Conservation (phyloP, 2,888 invertebrate genomes). For the Acrobasis repandana region DNA sequence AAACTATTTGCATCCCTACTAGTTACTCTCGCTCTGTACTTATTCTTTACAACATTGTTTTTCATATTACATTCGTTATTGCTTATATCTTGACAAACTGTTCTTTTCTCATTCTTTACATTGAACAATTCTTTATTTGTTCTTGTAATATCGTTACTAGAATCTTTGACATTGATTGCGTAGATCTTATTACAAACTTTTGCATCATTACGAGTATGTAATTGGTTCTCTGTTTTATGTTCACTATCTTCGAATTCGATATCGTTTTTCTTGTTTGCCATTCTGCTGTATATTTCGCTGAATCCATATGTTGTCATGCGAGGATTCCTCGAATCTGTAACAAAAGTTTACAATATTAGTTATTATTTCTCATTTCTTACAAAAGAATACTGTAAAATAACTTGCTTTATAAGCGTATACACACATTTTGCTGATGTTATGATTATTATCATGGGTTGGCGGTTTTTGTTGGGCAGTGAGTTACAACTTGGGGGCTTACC, state of each 20-base stretch:
- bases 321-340: conserved; percentile 12
- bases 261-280: conserved; percentile 22
- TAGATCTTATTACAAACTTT: not conserved
- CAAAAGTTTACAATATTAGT: conserved; percentile 1
- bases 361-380: not conserved
- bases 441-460: too few relatives aligned
- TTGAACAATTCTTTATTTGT: too few relatives aligned
- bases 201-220: not conserved
- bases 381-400: not conserved
- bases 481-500: too few relatives aligned
- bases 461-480: too few relatives aligned
- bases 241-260: not conserved
- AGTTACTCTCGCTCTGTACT: conserved; percentile 47
- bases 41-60: conserved; percentile 23
- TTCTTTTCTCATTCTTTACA: too few relatives aligned
- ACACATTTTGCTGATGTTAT: too few relatives aligned
- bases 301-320: conserved; percentile 15
- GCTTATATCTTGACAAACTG: not conserved
- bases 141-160: not conserved
- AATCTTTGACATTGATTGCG: too few relatives aligned
- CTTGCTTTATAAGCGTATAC: too few relatives aligned
- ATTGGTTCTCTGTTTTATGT: not conserved
- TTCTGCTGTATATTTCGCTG: conserved; percentile 31
- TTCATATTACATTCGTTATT: conserved; percentile 27
- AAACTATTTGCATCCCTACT: conserved; percentile 68